phyloP scores from a whole-genome alignment of 2,113 vertebrate genomes.

The Cyphomyrus discorhynchus region DNA sequence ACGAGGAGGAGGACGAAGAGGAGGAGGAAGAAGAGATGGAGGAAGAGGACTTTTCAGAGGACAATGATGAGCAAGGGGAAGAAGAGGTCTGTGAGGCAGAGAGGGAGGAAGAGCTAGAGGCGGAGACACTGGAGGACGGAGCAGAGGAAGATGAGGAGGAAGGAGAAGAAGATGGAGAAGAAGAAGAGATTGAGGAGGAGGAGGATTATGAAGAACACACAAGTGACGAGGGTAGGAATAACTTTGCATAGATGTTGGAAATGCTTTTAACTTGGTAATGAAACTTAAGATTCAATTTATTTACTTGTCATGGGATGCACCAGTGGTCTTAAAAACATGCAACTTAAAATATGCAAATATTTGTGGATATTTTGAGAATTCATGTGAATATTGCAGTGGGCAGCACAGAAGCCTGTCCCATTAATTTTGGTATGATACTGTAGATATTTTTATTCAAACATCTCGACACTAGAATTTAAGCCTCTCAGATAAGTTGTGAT shows the following conservation, averaged over 20 bases:
- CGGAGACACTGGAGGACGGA: slow-evolving; percentile 33
- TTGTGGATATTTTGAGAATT: not conserved
- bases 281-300: not conserved
- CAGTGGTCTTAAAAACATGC: not conserved
- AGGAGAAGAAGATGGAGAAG: slow-evolving; percentile 47
- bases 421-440: not conserved
- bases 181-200: slow-evolving; percentile 36
- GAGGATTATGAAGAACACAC: slow-evolving; percentile 51
- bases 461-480: not conserved
- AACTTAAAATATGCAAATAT: slow-evolving; percentile 4
- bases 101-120: slow-evolving; percentile 38
- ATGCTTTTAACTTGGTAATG: not conserved
- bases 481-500: not conserved
- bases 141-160: slow-evolving; percentile 47
- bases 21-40: slow-evolving; percentile 17
- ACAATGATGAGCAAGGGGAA: slow-evolving; percentile 33
- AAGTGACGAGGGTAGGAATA: slow-evolving; percentile 49
- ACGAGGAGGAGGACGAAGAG: slow-evolving; percentile 31
- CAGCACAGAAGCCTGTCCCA: not conserved
- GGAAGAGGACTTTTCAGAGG: slow-evolving; percentile 20
- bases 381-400: not conserved
- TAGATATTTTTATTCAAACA: not conserved
- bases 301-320: not conserved
- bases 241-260: not conserved
- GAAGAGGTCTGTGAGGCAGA: slow-evolving; percentile 46